Base-by-base conservation (phyloP, 2,888 invertebrate species). In the Luperina testacea region DNA sequence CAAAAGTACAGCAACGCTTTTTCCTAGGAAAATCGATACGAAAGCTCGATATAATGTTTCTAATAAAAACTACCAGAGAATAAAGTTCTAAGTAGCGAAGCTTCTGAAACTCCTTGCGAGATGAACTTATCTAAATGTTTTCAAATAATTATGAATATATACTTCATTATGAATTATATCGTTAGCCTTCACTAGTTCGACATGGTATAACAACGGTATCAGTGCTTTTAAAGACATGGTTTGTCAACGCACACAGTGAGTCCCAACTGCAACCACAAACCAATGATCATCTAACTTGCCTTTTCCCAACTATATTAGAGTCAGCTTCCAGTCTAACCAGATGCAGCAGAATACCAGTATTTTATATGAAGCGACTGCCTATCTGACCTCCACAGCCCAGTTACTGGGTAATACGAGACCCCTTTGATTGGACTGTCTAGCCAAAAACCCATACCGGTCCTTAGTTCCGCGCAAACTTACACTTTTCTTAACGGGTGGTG, bases 401-500 rank as follows among this genome's bases (percentile, higher is more conserved):
- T 70, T n/a, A 70, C 38, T 38, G 17, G n/a, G 11, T 71, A 59
- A 59, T 38, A 17, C 7, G 57, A 57, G 17, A 70, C n/a, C 57
- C 1, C 4, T 57, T 59, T 4, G n/a, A n/a, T n/a, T 38, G 0
- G 38, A 20, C 38, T n/a, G 11, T 42, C 38, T 24, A 63, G 63
- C 3, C 11, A 42, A 20, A 38, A 77, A 59, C 17, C 51, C 17
- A 75, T 42, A 53, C 45, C 17, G 13, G 24, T 63, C 48, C 53
- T 57, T 57, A 69, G 15, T 48, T 64, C 20, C 24, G 0, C 20
- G 3, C 2, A 32, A 70, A 92, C 94, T 92, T 87, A 97, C 97
- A 83, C 96, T 96, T 84, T 96, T 96, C 83, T 96, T 96, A 17
- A 95, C 95, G 0, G 95, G 96, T 13, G 93, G 92, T 9, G 93